Conservation (phyloP, 2,113 vertebrate species). For the Tyrannus savana region DNA sequence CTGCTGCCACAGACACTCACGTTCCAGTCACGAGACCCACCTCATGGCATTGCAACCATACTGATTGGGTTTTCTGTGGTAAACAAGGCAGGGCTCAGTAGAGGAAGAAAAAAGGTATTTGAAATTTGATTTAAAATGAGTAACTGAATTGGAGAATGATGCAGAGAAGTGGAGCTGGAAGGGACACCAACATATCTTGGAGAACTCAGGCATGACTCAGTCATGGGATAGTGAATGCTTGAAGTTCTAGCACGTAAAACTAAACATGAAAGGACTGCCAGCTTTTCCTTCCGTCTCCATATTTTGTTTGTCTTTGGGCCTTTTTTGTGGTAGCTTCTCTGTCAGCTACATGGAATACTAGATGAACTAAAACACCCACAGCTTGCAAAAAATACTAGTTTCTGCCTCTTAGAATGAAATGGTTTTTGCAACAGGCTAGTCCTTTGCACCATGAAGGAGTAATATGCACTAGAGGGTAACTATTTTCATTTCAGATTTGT, state of each 20-base stretch:
- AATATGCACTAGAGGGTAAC: not conserved
- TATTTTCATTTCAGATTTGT: slow-evolving; percentile 10
- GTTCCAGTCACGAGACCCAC: not conserved
- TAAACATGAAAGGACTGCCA: not conserved
- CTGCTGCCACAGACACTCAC: not conserved
- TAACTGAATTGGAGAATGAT: not conserved
- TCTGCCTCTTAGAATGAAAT: slow-evolving; percentile 1
- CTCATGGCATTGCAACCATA: not conserved
- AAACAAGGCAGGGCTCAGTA: not conserved
- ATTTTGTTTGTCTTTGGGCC: not conserved
- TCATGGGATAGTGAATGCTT: not conserved
- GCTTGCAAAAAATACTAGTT: not conserved
- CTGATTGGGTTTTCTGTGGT: not conserved
- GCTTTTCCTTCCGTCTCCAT: not conserved
- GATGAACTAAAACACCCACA: not conserved
- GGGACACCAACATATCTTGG: not conserved
- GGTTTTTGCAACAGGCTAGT: not conserved
- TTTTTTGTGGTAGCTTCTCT: slow-evolving; percentile 21
- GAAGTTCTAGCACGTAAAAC: not conserved
- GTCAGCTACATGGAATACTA: not conserved
- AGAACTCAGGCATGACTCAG: not conserved
- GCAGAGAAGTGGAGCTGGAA: not conserved
- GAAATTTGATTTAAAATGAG: not conserved
- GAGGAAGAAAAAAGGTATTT: not conserved
- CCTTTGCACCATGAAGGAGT: not conserved